phyloP scores from a whole-genome alignment of 2,797 vertebrate genomes.

The Poliocrania exsul region DNA sequence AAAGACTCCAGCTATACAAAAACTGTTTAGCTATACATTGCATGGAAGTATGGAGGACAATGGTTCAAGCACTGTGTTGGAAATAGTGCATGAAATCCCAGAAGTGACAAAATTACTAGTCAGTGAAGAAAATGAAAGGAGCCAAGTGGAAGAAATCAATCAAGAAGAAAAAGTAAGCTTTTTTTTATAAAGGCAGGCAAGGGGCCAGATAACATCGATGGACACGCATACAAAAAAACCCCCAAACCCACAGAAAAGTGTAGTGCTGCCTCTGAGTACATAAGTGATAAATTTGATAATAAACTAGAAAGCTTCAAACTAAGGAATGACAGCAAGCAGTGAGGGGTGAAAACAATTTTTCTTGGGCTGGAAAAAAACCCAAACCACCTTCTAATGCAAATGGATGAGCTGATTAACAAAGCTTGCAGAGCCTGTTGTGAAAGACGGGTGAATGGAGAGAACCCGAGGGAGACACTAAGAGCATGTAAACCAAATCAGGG shows the following conservation, averaged over 20 bases:
- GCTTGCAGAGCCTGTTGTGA: slow-evolving; percentile 60
- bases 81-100: slow-evolving; percentile 73
- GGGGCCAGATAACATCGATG: slow-evolving; percentile 29
- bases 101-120: slow-evolving; percentile 67
- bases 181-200: slow-evolving; percentile 34
- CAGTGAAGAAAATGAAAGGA: slow-evolving; percentile 66
- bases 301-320: not conserved
- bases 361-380: not conserved
- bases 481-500: slow-evolving; percentile 63
- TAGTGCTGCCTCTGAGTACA: not conserved
- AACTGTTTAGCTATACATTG: not conserved
- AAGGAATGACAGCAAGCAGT: slow-evolving; percentile 4
- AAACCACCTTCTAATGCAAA: slow-evolving; percentile 52
- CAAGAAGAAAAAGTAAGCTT: slow-evolving; percentile 61
- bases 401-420: slow-evolving; percentile 69
- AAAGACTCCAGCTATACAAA: not conserved
- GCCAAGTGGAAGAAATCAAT: slow-evolving; percentile 71
- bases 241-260: not conserved
- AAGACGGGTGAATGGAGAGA: slow-evolving; percentile 59
- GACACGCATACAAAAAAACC: not conserved
- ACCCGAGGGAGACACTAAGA: slow-evolving; percentile 69
- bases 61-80: slow-evolving; percentile 51
- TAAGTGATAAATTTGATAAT: not conserved
- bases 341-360: slow-evolving; percentile 40
- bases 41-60: slow-evolving; percentile 25